A percentile compares a stretch with the other conserved stretches of the same genome.
These are phyloP conservation scores for Dromiciops gliroides DNA, from an alignment of 2,113 vertebrate genomes.

Conservation along the genomic window DNA sequence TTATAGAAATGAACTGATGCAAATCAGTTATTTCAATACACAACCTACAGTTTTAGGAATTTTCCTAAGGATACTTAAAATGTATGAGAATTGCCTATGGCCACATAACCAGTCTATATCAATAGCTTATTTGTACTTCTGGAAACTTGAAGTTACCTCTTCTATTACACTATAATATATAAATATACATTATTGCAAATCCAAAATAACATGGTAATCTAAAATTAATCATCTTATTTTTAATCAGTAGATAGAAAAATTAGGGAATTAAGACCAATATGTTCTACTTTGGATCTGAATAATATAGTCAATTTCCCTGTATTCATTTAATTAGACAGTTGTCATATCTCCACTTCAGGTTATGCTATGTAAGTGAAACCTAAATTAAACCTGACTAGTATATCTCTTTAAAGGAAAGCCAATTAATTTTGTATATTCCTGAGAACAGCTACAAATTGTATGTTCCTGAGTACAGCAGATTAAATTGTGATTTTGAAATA, in stretches of 20 bases:
- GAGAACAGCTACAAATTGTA: neutral
- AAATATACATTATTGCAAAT: neutral
- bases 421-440: neutral
- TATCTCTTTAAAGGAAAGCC: neutral
- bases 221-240: neutral
- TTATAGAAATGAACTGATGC: neutral
- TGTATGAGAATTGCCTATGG: neutral
- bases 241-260: neutral
- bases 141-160: neutral
- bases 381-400: neutral
- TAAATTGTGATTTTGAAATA: neutral
- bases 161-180: neutral
- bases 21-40: neutral
- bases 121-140: neutral
- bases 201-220: neutral
- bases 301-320: neutral
- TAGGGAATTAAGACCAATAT: neutral
- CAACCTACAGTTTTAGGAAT: neutral
- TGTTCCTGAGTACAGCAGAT: neutral
- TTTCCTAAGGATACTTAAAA: neutral
- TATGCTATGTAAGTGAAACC: neutral
- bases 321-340: neutral
- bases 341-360: neutral
- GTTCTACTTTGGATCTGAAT: neutral
- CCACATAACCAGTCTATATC: neutral